Base-by-base conservation (phyloP, 2,888 invertebrate species). In the Coenonympha arcania region DNA sequence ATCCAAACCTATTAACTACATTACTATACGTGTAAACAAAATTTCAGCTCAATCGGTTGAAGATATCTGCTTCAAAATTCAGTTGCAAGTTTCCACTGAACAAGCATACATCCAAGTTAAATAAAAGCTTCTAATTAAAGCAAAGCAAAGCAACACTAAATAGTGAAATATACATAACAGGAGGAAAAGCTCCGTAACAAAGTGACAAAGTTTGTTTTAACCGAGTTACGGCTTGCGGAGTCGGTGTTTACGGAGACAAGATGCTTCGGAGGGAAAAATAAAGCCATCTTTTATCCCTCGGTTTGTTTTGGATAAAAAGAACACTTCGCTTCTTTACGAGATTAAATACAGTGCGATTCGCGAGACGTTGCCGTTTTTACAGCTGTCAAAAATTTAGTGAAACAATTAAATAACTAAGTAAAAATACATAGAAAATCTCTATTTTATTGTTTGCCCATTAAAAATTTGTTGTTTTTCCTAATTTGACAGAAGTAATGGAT, bases 241-340 rank as follows among this genome's bases (percentile, higher is more conserved):
- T 67, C 68, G 34, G 18, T 64, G 66, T 67, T 70, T 62, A 63
- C 62, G 60, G 51, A 63, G 68, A 68, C 68, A 61, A 58, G 59
- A 62, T 55, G 50, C 44, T 44, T 19, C 22, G 24, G 47, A 42
- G 31, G 52, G 57, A 58, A 65, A 72, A 71, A 73, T 71, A 72
- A 75, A 73, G 76, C 66, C 72, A 75, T 75, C 73, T 71, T 68
- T 72, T 74, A 73, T 65, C 68, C 69, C 56, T 62, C 56, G 56
- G 72, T 71, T 73, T 76, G 71, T 71, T 74, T 73, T 66, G 63
- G 66, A 70, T 71, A 71, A 71, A 71, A 72, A 69, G 69, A 68
- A 69, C 67, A 70, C 66, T 71, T 65, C 59, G 65, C 68, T 63
- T 69, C 68, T 66, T 70, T 64, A 60, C 37, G 53, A 54, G 68